phyloP scores from a whole-genome alignment of 2,113 vertebrate species.

The Leptobrachium leishanense region DNA sequence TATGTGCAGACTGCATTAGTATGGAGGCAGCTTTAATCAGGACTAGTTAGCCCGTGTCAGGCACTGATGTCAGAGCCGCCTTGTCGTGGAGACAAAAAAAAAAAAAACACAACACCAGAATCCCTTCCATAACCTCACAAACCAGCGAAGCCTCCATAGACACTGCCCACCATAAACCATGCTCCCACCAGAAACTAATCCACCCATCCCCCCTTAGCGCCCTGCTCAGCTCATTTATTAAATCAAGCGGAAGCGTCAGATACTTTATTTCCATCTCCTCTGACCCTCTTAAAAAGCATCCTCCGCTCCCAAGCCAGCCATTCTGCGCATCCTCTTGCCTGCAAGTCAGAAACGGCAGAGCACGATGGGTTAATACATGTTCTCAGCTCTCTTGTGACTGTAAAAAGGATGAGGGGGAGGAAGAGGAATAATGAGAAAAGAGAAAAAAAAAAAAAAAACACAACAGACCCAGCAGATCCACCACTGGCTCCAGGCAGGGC shows the following conservation, averaged over 20 bases:
- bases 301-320: too few relatives aligned
- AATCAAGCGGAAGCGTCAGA: too few relatives aligned
- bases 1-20: constrained; percentile 25
- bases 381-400: constrained; percentile 23
- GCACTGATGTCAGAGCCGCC: neutral
- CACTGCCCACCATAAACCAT: neutral
- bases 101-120: neutral
- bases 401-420: neutral
- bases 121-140: neutral
- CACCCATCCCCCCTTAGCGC: neutral
- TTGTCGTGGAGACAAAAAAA: neutral
- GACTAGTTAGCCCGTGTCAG: neutral
- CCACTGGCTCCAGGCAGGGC: constrained; percentile 12
- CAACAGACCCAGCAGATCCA: constrained; percentile 24
- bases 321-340: too few relatives aligned
- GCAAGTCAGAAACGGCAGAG: neutral
- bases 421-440: neutral
- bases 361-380: constrained; percentile 12
- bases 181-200: neutral
- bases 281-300: too few relatives aligned
- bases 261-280: too few relatives aligned
- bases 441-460: neutral
- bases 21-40: neutral
- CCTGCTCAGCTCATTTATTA: neutral
- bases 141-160: neutral